Percentiles rank a stretch among this genome's conserved stretches.
Conservation (phyloP, 2,888 invertebrate species). For the Drosophila nigritarsus region DNA sequence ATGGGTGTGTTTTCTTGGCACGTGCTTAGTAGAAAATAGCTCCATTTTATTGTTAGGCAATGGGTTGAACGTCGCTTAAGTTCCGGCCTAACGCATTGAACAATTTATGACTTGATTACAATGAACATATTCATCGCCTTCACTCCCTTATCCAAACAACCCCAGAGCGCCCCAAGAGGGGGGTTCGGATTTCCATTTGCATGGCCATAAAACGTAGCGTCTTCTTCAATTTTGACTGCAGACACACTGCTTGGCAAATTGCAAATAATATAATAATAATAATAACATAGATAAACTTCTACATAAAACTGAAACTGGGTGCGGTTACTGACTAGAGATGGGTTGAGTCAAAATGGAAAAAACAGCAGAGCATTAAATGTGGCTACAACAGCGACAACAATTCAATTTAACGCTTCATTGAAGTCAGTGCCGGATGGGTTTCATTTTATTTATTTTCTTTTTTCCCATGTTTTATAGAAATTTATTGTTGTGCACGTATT, state of each 20-base stretch:
- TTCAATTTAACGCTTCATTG: slow-evolving; percentile 77
- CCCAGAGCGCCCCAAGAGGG: neutral
- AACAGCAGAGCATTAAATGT: slow-evolving; percentile 48
- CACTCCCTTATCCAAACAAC: neutral
- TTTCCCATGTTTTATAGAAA: slow-evolving; percentile 13
- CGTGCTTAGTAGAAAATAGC: slow-evolving; percentile 59
- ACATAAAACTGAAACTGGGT: slow-evolving; percentile 20
- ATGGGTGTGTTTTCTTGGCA: slow-evolving; percentile 36
- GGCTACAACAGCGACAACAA: slow-evolving; percentile 69
- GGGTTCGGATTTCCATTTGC: slow-evolving; percentile 45
- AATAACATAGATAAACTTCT: slow-evolving; percentile 23
- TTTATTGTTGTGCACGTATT: slow-evolving; percentile 20
- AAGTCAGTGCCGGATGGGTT: slow-evolving; percentile 36
- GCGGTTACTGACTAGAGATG: slow-evolving; percentile 18
- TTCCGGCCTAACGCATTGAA: slow-evolving; percentile 62
- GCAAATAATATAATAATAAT: slow-evolving; percentile 72
- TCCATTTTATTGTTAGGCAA: slow-evolving; percentile 55
- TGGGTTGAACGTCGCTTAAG: slow-evolving; percentile 58
- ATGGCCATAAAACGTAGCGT: slow-evolving; percentile 50
- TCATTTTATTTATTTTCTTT: slow-evolving; percentile 25
- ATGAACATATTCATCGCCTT: slow-evolving; percentile 34
- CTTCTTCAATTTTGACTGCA: slow-evolving; percentile 33
- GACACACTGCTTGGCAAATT: slow-evolving; percentile 63
- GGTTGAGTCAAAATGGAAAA: neutral
- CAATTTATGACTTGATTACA: slow-evolving; percentile 80